phyloP scores from a whole-genome alignment of 2,797 vertebrate species.

The Enteromius thamalakanensis region DNA sequence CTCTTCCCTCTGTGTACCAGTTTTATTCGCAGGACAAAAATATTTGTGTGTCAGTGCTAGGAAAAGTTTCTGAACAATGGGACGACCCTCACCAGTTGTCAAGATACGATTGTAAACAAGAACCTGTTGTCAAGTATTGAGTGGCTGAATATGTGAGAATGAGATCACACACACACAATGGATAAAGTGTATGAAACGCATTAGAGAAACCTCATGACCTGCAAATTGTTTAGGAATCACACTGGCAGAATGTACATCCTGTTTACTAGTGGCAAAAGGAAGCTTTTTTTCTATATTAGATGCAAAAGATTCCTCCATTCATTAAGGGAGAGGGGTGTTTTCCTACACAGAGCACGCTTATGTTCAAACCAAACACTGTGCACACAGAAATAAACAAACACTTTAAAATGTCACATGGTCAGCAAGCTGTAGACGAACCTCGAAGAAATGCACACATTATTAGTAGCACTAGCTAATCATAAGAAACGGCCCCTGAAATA shows the following conservation, averaged over 20 bases:
- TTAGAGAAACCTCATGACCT: slow-evolving; percentile 8
- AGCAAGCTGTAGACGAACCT: background rate
- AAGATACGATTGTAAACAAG: slow-evolving; percentile 10
- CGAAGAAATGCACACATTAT: background rate
- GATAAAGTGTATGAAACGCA: slow-evolving; percentile 12
- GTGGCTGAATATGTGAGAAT: slow-evolving; percentile 32
- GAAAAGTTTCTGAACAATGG: slow-evolving; percentile 6
- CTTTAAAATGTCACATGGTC: slow-evolving; percentile 2
- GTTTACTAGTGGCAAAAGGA: slow-evolving; percentile 17
- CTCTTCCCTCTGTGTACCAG: slow-evolving; percentile 52
- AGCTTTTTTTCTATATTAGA: background rate
- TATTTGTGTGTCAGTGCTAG: slow-evolving; percentile 11
- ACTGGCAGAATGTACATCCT: slow-evolving; percentile 3
- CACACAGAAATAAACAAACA: slow-evolving; percentile 25
- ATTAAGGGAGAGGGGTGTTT: slow-evolving; percentile 15
- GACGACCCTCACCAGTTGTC: background rate
- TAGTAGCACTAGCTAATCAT: slow-evolving; percentile 18
- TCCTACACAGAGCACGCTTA: slow-evolving; percentile 82
- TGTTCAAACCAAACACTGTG: slow-evolving; percentile 76
- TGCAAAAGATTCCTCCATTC: background rate
- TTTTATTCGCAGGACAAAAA: slow-evolving; percentile 15
- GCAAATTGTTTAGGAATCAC: background rate
- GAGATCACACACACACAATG: slow-evolving; percentile 10
- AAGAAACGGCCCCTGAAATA: background rate
- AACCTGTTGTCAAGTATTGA: slow-evolving; percentile 24